Evolutionary conservation across 2,113 vertebrate genomes (phyloP).

Genomic region (Pleuronectes platessa): DNA sequence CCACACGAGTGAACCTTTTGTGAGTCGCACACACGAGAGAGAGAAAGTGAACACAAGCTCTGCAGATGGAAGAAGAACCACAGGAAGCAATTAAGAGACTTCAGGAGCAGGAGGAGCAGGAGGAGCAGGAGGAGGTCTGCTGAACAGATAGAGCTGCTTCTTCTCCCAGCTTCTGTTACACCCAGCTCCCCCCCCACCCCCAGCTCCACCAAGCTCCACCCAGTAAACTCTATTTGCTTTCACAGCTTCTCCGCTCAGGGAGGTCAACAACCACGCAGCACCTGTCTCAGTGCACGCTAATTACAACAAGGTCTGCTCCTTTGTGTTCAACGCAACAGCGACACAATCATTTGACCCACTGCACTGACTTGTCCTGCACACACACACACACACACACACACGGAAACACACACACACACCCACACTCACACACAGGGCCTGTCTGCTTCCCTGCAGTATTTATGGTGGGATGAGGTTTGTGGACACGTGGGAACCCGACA

Average conservation of each 20-base stretch:
- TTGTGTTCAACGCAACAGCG: slow-evolving; percentile 46
- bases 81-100: slow-evolving; percentile 85
- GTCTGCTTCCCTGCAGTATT: slow-evolving; percentile 72
- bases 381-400: not conserved
- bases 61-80: slow-evolving; percentile 85
- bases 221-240: slow-evolving; percentile 86
- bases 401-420: too few species aligned
- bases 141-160: slow-evolving; percentile 85
- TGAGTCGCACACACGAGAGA: not conserved
- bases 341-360: slow-evolving; percentile 10
- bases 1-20: slow-evolving; percentile 5
- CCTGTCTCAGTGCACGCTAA: slow-evolving; percentile 82
- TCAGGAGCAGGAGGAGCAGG: not conserved
- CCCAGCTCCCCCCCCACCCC: too few species aligned
- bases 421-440: slow-evolving; percentile 21
- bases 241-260: slow-evolving; percentile 77
- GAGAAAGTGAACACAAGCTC: slow-evolving; percentile 21
- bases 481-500: slow-evolving; percentile 73
- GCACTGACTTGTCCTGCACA: not conserved
- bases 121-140: slow-evolving; percentile 79
- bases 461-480: slow-evolving; percentile 69
- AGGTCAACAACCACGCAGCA: slow-evolving; percentile 82
- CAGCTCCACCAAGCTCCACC: not conserved
- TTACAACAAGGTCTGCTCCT: slow-evolving; percentile 78
- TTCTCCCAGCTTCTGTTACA: slow-evolving; percentile 74